Base-by-base conservation (phyloP, 2,797 vertebrate genomes). In the Adelosebastes latens region DNA sequence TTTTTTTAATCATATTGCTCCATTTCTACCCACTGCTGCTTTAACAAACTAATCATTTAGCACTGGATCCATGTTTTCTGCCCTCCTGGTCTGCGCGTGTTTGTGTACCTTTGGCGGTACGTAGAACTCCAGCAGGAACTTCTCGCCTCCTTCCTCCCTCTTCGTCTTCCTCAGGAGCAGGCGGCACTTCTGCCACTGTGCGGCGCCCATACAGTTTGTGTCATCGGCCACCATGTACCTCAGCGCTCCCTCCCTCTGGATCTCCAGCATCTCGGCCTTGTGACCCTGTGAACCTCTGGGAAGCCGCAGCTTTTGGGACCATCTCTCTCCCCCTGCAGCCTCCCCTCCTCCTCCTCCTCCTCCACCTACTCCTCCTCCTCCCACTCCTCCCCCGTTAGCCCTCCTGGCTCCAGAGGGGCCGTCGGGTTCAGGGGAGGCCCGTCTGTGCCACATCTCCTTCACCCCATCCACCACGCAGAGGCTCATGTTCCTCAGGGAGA, bases 401-500 rank as follows among this genome's bases (percentile, higher is more conserved):
- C 90, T 96, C 71, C 95, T 94, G 80, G 89, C 60, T 20, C 83
- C 90, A 0, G 93, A 42, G 42, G 93, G 92, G 6, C 88, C 87
- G 73, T 94, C 95, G 0, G 97, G 97, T 83, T 99, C 98, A 0
- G 98, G 97, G 1, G 97, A 98, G 25, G 97, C 94, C 34, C 97
- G 96, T 34, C 98, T 95, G 81, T 99, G 97, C 97, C 98, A 98
- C 95, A 99, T 98, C 93, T 99, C 98, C 80, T 97, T 97, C 88
- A 99, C 96, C 0, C 98, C 98, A 0, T 98, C 98, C 89, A 99
- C 97, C 90, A 99, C 97, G 0, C 98, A 98, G 83, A 99, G 93
- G 82, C 98, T 99, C 98, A 99, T 98, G 94, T 99, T 99, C 89
- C 98, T 96, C 92, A 99, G 89, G 4, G 98, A 99, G 87, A 99